Evolutionary conservation across 2,113 vertebrate genomes (phyloP), one percentile per base, ranked within the genome.

Genomic region (Xiphorhynchus elegans): DNA sequence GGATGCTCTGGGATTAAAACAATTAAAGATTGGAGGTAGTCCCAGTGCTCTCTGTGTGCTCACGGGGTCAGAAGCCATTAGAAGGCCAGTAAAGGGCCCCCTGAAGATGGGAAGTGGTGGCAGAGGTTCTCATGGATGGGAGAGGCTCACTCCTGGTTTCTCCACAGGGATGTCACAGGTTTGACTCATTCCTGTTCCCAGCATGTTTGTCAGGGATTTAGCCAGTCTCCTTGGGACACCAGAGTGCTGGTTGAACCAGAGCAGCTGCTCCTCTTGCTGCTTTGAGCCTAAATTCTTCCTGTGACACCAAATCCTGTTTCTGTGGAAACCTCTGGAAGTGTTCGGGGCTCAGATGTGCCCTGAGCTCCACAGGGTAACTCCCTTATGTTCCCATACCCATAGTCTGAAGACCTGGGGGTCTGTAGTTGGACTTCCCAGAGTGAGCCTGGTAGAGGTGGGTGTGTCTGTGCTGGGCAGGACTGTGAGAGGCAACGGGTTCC

Each of bases 321-420:
- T 79, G 39, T 37, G 37, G 85, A 46, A 81, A 60, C 18, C 63
- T 70, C 19, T 25, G 35, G 40, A 60, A 73, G 59, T 5, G 5
- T 40, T 49, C 66, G 80, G 53, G 59, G 53, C 29, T 63, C 35
- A 19, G 46, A 17, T 1, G 5, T 3, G 10, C 21, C 56, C 62
- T 1, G 9, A 66, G n/a, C 31, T 81, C 56, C 29, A 67, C 46
- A 1, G 23, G 17, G 29, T 58, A 49, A 84, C 64, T 83, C 25
- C 4, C 59, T 91, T 29, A 0, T 92, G 58, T 93, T 93, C 94
- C 94, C 72, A 1, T 73, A 28, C 56, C 74, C 2, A 0, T 53
- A 69, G 74, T 91, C 82, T 88, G 95, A 90, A 72, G 75, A 92
- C 66, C 86, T 37, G 49, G 53, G 70, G 83, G 66, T 31, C 84